Base-by-base conservation (phyloP, 2,888 invertebrate species). In the Steinernema hermaphroditum region DNA sequence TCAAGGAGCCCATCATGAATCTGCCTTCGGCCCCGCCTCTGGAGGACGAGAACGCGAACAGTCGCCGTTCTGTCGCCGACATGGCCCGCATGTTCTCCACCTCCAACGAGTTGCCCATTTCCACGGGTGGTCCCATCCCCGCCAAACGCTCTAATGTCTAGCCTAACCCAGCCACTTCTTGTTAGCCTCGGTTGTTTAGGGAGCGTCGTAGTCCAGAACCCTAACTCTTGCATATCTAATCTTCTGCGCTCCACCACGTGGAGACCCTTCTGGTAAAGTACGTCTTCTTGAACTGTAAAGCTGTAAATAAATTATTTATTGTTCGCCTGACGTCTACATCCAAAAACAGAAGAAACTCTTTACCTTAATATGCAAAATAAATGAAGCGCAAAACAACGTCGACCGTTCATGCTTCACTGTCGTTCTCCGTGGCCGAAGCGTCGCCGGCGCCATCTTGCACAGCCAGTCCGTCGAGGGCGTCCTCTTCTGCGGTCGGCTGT, bases 71-170 rank as follows among this genome's bases (percentile, higher is more conserved):
- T 34, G 82, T 82, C 6, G 82, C 82, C 9, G 82, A 82, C 72
- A 82, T 82, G 80, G 77, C 82, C 2, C 75, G 75, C n/a, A 75
- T 82, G 2, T 82, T 81, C 62, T 32, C 32, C 34, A n/a, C 62
- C n/a, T 62, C 62, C 62, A 62, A 24, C 62, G 62, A 62, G 27
- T 62, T 62, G 62, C 62, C 62, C 8, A 62, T 62, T n/a, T 62
- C 62, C 32, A 62, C 62, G 62, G 62, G 62, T 62, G 62, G 8
- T 16, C 62, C 62, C 27, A 34, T 62, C 16, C 62, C 62, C 29
- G 29, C 62, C 32, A 62, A 62, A 27, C 62, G 62, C 27, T 62
- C 62, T 19, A 62, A 62, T 27, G 34, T 62, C 19, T 62, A 32
- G 19, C 29, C n/a, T 24, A 8, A 32, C 16, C 32, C 32, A 16